Evolutionary conservation across 2,888 invertebrate species (phyloP).

Genomic region (Rhabditoides inermis): DNA sequence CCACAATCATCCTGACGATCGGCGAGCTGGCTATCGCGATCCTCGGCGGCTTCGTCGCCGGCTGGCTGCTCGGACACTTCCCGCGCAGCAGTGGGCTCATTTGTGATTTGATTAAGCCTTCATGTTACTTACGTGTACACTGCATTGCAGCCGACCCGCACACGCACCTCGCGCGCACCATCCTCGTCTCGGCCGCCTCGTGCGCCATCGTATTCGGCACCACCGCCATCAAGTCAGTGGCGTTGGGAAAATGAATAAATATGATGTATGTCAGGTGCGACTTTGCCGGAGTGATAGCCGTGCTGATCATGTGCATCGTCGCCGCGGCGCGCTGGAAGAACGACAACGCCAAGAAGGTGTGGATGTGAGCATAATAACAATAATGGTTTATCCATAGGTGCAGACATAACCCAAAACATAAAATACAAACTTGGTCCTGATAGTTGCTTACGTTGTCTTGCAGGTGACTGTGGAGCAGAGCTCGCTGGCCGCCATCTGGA

Average conservation of each 20-base stretch:
- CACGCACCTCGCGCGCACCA: constrained; percentile 24
- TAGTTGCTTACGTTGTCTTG: too few species aligned
- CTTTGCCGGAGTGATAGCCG: constrained; percentile 28
- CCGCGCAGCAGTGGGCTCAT: too few species aligned
- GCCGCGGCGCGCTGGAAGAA: constrained; percentile 32
- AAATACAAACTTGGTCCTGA: too few species aligned
- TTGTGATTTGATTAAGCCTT: too few species aligned
- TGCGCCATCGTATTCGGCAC: constrained; percentile 22
- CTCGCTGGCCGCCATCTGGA: constrained; percentile 21
- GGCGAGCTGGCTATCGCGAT: constrained; percentile 7
- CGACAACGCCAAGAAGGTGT: constrained; percentile 24
- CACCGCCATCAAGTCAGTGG: constrained; percentile 8
- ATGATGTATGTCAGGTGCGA: too few species aligned
- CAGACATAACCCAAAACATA: too few species aligned
- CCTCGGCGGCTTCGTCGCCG: too few species aligned
- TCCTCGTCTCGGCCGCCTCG: too few species aligned
- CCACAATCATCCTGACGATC: constrained; percentile 4
- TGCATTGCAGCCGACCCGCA: constrained; percentile 17
- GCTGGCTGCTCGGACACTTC: constrained; percentile 18
- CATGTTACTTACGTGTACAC: too few species aligned
- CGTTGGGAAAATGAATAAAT: too few species aligned
- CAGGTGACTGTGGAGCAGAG: constrained; percentile 31
- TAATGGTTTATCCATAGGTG: constrained; percentile 18
- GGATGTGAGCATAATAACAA: not conserved
- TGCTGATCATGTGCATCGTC: constrained; percentile 26